phyloP scores from a whole-genome alignment of 2,888 invertebrate species.

The Drosophila subquinaria region DNA sequence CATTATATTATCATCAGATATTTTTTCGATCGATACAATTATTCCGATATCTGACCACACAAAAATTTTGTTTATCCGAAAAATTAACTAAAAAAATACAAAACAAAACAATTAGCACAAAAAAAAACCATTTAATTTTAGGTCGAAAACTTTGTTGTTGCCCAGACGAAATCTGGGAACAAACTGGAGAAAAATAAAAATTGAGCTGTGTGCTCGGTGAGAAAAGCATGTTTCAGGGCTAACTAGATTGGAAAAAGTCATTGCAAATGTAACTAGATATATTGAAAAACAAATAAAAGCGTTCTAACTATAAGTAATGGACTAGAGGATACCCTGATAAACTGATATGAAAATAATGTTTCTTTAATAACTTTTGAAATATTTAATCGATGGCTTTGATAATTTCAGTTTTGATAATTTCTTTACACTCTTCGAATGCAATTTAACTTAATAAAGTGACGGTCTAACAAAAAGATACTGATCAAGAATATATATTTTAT shows the following conservation, averaged over 20 bases:
- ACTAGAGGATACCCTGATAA: too few relatives aligned
- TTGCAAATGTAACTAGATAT: background rate
- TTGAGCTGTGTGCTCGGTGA: background rate
- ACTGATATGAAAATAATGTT: too few relatives aligned
- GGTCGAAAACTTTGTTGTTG: conserved; percentile 29
- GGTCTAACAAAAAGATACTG: too few relatives aligned
- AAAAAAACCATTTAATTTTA: conserved; percentile 8
- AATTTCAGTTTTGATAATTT: too few relatives aligned
- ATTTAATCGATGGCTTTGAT: too few relatives aligned
- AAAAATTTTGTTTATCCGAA: conserved; percentile 2
- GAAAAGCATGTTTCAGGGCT: background rate
- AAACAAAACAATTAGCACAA: background rate
- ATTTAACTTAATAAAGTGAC: too few relatives aligned
- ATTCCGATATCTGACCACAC: background rate
- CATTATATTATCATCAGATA: background rate
- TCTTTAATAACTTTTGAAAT: too few relatives aligned
- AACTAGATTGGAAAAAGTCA: conserved; percentile 16
- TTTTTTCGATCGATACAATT: background rate
- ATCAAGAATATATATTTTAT: too few relatives aligned
- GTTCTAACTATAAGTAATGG: too few relatives aligned
- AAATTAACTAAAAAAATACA: background rate
- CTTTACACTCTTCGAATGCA: too few relatives aligned
- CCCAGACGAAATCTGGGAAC: conserved; percentile 7
- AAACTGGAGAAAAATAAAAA: conserved; percentile 18
- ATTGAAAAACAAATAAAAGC: background rate